A percentile compares a stretch with the other conserved stretches of the same genome.
phyloP scores from a whole-genome alignment of 2,797 vertebrate species.

The Toxotes lorentzi region DNA sequence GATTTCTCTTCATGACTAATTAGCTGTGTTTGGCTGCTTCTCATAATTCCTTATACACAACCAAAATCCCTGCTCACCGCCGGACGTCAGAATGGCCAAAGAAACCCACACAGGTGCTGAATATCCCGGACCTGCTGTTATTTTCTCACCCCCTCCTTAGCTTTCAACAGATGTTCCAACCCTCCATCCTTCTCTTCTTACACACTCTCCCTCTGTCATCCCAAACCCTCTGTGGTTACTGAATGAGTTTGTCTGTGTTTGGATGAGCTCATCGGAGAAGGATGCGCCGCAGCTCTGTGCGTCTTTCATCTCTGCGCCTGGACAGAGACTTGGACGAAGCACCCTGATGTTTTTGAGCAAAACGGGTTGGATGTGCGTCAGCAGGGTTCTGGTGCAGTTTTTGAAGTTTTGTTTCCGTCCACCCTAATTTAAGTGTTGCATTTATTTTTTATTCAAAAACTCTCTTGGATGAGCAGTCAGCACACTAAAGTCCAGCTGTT shows the following conservation, averaged over 20 bases:
- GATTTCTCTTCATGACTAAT: conserved; percentile 37
- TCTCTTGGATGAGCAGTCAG: conserved; percentile 38
- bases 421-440: not conserved
- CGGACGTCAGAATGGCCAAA: conserved; percentile 3
- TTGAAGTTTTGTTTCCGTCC: not conserved
- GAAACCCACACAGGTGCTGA: conserved; percentile 50
- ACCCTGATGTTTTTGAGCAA: conserved; percentile 24
- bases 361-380: conserved; percentile 9
- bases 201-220: not conserved
- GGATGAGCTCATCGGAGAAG: conserved; percentile 65
- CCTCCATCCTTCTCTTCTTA: not conserved
- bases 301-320: conserved; percentile 36
- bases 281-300: conserved; percentile 30
- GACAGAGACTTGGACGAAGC: conserved; percentile 37
- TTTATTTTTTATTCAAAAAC: conserved; percentile 22
- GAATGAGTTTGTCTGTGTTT: conserved; percentile 58
- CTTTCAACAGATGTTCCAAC: conserved; percentile 16
- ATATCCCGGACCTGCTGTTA: conserved; percentile 13
- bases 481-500: conserved; percentile 45
- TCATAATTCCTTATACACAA: conserved; percentile 2
- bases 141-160: conserved; percentile 3
- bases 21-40: conserved; percentile 42
- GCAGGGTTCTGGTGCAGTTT: not conserved
- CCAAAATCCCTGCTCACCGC: conserved; percentile 14
- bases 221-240: conserved; percentile 25